Evolutionary conservation across 2,113 vertebrate species (phyloP).

Genomic region (Chlorodrepanis virens): DNA sequence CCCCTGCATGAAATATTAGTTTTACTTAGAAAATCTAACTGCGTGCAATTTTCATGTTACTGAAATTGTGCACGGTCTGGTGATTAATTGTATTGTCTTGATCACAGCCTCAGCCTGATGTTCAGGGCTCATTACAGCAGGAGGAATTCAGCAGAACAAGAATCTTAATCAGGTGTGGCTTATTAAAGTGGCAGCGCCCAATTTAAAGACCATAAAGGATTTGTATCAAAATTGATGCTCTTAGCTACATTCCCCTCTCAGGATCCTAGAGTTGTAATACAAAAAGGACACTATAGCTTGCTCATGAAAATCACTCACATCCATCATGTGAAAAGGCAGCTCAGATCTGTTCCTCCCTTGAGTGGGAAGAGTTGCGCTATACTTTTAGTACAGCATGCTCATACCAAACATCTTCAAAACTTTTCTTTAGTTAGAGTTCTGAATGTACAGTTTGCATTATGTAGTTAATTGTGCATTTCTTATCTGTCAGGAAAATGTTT

Average conservation of each 20-base stretch:
- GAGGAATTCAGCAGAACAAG: slow-evolving; percentile 61
- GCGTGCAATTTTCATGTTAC: slow-evolving; percentile 64
- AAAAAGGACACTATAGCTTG: slow-evolving; percentile 52
- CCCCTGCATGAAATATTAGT: slow-evolving; percentile 67
- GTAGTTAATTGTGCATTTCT: neutral
- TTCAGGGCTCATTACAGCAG: slow-evolving; percentile 59
- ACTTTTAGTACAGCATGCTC: neutral
- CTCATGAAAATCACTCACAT: slow-evolving; percentile 65
- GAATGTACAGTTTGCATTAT: neutral
- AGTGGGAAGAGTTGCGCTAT: neutral
- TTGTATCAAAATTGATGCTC: slow-evolving; percentile 64
- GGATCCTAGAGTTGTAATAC: slow-evolving; percentile 21
- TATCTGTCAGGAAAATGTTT: neutral
- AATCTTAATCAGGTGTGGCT: slow-evolving; percentile 67
- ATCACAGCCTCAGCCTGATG: slow-evolving; percentile 66
- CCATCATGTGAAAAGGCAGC: slow-evolving; percentile 59
- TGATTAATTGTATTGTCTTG: slow-evolving; percentile 75
- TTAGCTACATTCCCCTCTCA: slow-evolving; percentile 51
- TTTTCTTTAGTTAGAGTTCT: neutral
- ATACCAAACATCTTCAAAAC: slow-evolving; percentile 23
- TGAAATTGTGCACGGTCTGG: slow-evolving; percentile 66
- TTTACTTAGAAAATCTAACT: slow-evolving; percentile 60
- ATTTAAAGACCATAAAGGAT: slow-evolving; percentile 66
- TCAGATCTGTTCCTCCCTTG: slow-evolving; percentile 13
- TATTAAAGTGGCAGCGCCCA: slow-evolving; percentile 69